Evolutionary conservation across 2,113 vertebrate species (phyloP), one percentile per base, ranked within the genome.

Genomic region (Periophthalmodon schlosseri): DNA sequence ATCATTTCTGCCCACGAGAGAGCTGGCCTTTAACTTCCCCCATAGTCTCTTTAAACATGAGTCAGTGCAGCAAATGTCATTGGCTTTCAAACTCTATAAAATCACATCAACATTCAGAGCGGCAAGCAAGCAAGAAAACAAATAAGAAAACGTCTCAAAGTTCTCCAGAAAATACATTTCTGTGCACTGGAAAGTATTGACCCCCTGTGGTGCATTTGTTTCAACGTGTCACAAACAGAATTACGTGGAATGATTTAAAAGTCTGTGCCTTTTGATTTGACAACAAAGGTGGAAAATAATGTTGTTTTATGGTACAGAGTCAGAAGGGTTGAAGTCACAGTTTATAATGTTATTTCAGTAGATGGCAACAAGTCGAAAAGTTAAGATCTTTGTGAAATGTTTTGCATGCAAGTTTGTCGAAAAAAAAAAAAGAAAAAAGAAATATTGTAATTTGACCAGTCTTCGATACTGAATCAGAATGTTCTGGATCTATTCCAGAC

Each of bases 1-100:
- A 81, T 76, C 4, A 66, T 83, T 54, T 74, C 52, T 69, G 64
- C 73, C 77, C 68, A 78, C 50, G 20, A 63, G 60, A 54, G 23
- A 58, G 67, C 15, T 16, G 52, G 44, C 61, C 73, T 76, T 80
- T 52, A 71, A 73, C 54, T 54, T 13, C 52, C 61, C n/a, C 49
- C n/a, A 67, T 69, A 24, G 50, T 65, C 11, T 63, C 39, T 47
- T 72, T 33, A 36, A 39, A 54, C 50, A 68, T 57, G 47, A 68
- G 47, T 80, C 28, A 77, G 56, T 82, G 49, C 24, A 63, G 52
- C 65, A 75, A 77, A 79, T 79, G 24, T 66, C 4, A 61, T 64
- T 67, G 73, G 3, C 67, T 72, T 81, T 69, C 34, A 2, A 60
- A 69, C 56, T 36, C 34, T 16, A 34, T 58, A 21, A 74, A 44